Evolutionary conservation across 2,888 invertebrate genomes (phyloP).

Genomic region (Trachelus iudaicus): DNA sequence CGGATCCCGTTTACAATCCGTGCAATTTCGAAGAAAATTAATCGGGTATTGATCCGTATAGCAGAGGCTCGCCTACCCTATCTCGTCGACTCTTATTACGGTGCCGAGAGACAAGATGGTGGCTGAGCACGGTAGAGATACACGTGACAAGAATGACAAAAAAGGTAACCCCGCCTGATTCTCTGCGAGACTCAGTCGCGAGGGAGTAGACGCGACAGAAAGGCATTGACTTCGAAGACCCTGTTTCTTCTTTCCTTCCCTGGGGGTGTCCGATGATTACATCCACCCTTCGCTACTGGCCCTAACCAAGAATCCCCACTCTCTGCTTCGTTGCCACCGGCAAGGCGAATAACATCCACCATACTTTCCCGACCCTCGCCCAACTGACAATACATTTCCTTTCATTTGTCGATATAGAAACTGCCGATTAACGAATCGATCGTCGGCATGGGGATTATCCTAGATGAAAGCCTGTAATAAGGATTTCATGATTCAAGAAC

Average conservation of each 20-base stretch:
- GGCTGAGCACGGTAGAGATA: conserved; percentile 36
- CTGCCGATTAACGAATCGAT: not conserved
- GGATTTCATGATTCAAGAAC: not conserved
- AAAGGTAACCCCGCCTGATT: conserved; percentile 50
- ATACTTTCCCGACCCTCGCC: not conserved
- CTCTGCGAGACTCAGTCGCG: conserved; percentile 36
- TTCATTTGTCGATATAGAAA: not conserved
- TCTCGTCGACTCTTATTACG: not conserved
- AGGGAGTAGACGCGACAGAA: conserved; percentile 37
- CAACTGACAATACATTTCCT: not conserved
- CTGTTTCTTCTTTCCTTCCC: conserved; percentile 40
- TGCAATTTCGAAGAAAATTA: conserved; percentile 45
- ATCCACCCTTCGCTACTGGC: conserved; percentile 29
- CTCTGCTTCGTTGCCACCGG: not conserved
- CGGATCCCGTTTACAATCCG: conserved; percentile 17
- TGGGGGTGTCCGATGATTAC: conserved; percentile 45
- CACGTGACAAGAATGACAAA: conserved; percentile 59
- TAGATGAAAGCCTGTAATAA: not conserved
- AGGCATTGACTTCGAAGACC: conserved; percentile 50
- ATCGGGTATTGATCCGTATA: conserved; percentile 48
- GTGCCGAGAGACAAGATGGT: conserved; percentile 7
- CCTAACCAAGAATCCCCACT: conserved; percentile 11
- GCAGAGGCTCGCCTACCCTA: conserved; percentile 7
- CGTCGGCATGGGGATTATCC: not conserved
- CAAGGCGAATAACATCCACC: not conserved